Conservation (phyloP, 2,888 invertebrate genomes). For the Abrostola tripartita region DNA sequence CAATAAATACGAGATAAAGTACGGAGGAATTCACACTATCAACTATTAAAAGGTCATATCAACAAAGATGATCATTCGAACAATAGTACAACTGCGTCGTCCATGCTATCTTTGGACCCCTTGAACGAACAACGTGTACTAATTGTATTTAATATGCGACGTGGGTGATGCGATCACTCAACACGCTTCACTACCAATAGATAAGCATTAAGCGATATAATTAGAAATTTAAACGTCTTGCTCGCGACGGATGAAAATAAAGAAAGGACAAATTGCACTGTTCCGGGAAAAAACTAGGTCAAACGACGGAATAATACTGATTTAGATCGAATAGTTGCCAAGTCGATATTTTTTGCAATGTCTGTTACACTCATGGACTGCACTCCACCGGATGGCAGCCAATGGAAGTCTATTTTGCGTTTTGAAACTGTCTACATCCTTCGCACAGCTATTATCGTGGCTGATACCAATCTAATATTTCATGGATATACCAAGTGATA, state of each 20-base stretch:
- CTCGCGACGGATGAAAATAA: slow-evolving; percentile 10
- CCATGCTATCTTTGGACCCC: slow-evolving; percentile 44
- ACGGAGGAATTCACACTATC: slow-evolving; percentile 26
- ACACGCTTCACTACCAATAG: slow-evolving; percentile 10
- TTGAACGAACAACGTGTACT: slow-evolving; percentile 29
- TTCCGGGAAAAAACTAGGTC: slow-evolving; percentile 3
- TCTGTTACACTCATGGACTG: too few relatives aligned
- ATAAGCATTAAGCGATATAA: slow-evolving; percentile 18
- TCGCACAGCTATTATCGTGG: too few relatives aligned
- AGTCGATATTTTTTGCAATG: slow-evolving; percentile 8
- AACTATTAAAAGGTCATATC: slow-evolving; percentile 47
- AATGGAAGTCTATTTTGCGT: too few relatives aligned
- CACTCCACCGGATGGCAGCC: too few relatives aligned
- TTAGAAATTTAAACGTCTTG: slow-evolving; percentile 8
- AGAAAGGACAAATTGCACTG: slow-evolving; percentile 4
- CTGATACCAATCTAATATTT: too few relatives aligned
- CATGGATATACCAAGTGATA: too few relatives aligned
- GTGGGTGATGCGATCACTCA: slow-evolving; percentile 23
- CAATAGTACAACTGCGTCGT: slow-evolving; percentile 47
- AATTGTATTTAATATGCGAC: slow-evolving; percentile 29
- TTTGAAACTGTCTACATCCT: too few relatives aligned
- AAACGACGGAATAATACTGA: not conserved
- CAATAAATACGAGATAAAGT: not conserved
- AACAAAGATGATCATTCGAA: slow-evolving; percentile 54
- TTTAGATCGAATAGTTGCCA: slow-evolving; percentile 2